A percentile compares a stretch with the other conserved stretches of the same genome.
phyloP scores from a whole-genome alignment of 30 jellyfish, hydroid and myxozoan species.

The Sanderia malayensis region DNA sequence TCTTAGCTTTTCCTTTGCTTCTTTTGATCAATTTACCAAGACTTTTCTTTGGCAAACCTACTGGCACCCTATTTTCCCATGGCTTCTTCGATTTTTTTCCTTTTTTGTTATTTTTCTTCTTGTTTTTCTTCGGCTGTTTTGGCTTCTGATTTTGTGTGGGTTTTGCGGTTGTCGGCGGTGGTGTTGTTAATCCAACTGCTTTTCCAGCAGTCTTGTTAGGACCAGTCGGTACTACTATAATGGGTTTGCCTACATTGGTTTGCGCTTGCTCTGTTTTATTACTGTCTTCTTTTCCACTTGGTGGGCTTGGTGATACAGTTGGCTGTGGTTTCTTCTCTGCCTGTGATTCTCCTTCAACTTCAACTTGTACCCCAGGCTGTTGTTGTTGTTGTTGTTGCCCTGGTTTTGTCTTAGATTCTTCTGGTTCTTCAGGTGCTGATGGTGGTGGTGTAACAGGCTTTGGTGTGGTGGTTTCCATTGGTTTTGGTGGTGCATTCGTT shows the following conservation, averaged over 20 bases:
- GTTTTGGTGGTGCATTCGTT: slow-evolving; percentile 9
- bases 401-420: slow-evolving; percentile 6
- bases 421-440: slow-evolving; percentile 12
- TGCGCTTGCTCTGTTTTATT: not conserved
- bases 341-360: slow-evolving; percentile 24
- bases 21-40: slow-evolving; percentile 14
- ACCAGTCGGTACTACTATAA: slow-evolving; percentile 9
- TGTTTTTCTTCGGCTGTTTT: slow-evolving; percentile 19
- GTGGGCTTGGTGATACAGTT: slow-evolving; percentile 9
- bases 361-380: slow-evolving; percentile 3
- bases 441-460: not conserved
- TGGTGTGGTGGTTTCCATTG: not conserved
- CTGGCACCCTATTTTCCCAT: slow-evolving; percentile 52
- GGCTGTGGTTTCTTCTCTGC: slow-evolving; percentile 33
- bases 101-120: slow-evolving; percentile 15
- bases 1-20: slow-evolving; percentile 3
- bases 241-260: slow-evolving; percentile 3
- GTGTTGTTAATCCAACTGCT: slow-evolving; percentile 3
- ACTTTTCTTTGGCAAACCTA: too few relatives aligned
- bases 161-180: not conserved
- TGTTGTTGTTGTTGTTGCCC: too few relatives aligned
- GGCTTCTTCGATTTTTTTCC: slow-evolving; percentile 36
- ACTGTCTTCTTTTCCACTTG: not conserved
- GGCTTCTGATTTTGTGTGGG: not conserved
- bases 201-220: slow-evolving; percentile 1